Evolutionary conservation across 2,113 vertebrate genomes (phyloP).

Genomic region (Lipophrys pholis): DNA sequence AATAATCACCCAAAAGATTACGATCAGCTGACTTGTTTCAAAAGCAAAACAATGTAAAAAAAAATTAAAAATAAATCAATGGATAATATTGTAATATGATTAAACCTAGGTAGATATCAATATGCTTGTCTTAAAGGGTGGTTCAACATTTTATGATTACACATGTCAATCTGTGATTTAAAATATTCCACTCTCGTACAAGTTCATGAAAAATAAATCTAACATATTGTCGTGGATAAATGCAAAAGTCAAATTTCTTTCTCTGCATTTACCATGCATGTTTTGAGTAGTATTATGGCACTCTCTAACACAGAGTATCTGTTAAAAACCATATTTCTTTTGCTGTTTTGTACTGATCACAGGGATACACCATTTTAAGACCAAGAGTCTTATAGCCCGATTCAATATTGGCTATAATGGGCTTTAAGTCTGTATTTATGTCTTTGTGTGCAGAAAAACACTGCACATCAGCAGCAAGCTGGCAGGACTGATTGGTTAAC

Average conservation of each 20-base stretch:
- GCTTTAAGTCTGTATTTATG: too few species aligned
- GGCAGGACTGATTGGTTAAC: too few species aligned
- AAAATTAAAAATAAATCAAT: background rate
- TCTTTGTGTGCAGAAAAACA: too few species aligned
- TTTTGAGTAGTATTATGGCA: background rate
- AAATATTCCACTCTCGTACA: background rate
- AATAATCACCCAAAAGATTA: background rate
- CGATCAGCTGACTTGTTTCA: background rate
- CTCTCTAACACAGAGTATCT: background rate
- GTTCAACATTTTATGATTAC: background rate
- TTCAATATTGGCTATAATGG: too few species aligned
- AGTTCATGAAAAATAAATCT: background rate
- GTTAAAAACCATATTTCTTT: background rate
- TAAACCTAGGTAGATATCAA: background rate
- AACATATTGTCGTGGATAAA: too few species aligned
- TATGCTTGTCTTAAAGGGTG: background rate
- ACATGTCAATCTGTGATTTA: background rate
- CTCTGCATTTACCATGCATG: background rate
- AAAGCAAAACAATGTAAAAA: background rate
- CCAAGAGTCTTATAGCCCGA: too few species aligned
- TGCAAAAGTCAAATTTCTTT: too few species aligned
- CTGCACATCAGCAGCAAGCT: too few species aligned
- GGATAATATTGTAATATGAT: background rate
- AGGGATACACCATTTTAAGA: background rate
- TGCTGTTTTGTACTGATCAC: slow-evolving; percentile 1